phyloP scores from a whole-genome alignment of 2,113 vertebrate species.

The Ovibos moschatus region DNA sequence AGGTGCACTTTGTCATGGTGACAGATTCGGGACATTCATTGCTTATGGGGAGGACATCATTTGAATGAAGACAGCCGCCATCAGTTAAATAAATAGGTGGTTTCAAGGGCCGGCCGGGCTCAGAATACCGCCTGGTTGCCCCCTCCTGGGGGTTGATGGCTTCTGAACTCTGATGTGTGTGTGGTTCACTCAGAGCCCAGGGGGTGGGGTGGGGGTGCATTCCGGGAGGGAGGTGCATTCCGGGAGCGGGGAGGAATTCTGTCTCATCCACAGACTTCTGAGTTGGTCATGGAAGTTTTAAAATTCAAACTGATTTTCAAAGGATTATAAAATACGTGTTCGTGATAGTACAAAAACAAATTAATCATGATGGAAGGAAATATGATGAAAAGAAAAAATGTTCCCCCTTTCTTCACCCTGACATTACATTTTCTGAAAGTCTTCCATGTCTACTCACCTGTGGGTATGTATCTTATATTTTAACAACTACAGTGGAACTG shows the following conservation, averaged over 20 bases:
- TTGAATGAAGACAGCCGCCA: background rate
- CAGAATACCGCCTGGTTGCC: fast-evolving
- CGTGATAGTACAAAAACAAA: background rate
- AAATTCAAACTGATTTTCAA: background rate
- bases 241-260: background rate
- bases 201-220: background rate
- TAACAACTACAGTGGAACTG: fast-evolving
- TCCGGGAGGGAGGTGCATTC: no score
- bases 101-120: background rate
- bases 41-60: background rate
- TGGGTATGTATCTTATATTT: background rate
- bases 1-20: background rate
- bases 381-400: background rate
- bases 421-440: background rate
- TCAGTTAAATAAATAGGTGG: background rate
- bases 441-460: background rate
- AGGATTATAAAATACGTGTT: background rate
- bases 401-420: background rate
- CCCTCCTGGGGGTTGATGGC: fast-evolving
- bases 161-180: background rate
- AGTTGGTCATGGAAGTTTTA: background rate
- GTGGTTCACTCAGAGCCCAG: background rate
- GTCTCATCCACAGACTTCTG: background rate
- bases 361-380: background rate
- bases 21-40: background rate